Evolutionary conservation across 37 sponge, comb jelly and placozoan species (phyloP), one percentile per base, ranked within the genome.

Genomic region (Spongia lamella): DNA sequence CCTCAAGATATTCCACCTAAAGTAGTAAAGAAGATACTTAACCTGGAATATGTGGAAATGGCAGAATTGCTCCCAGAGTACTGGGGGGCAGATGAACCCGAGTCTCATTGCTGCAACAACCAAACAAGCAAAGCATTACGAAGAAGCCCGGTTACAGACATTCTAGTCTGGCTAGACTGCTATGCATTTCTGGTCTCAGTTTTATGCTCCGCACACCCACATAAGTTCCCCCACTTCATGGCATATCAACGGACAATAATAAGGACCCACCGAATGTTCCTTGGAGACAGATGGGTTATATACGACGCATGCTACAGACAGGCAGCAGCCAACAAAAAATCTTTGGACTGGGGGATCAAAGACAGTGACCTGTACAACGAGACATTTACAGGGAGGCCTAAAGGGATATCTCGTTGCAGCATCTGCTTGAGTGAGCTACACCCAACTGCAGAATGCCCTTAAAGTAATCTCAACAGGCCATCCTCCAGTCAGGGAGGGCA

Each of bases 101-200:
- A n/a, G n/a, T n/a, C n/a, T n/a, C n/a, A n/a, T n/a, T n/a, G n/a
- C n/a, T n/a, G n/a, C n/a, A n/a, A n/a, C n/a, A n/a, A n/a, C n/a
- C n/a, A n/a, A n/a, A n/a, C n/a, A n/a, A n/a, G n/a, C n/a, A n/a
- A n/a, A n/a, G n/a, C n/a, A 39, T 2, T 24, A 22, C 21, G 52
- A 26, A 49, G 66, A 15, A 33, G 21, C 17, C 73, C 64, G 7
- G 64, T 80, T 14, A 72, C 63, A 21, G 81, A 80, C 30, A 72
- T 80, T 6, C 64, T 70, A 0, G 17, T 62, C 26, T 80, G 72
- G 81, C 56, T 61, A 15, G 62, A 80, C 26, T 80, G 81, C 50
- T 80, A 21, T 27, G 22, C 56, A 16, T 11, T 53, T 1, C 21
- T 80, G 72, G 72, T 55, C 22, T 37, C 63, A 61, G 63, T 70